Evolutionary conservation across 2,888 invertebrate species (phyloP).

Genomic region (Plebejus anna): DNA sequence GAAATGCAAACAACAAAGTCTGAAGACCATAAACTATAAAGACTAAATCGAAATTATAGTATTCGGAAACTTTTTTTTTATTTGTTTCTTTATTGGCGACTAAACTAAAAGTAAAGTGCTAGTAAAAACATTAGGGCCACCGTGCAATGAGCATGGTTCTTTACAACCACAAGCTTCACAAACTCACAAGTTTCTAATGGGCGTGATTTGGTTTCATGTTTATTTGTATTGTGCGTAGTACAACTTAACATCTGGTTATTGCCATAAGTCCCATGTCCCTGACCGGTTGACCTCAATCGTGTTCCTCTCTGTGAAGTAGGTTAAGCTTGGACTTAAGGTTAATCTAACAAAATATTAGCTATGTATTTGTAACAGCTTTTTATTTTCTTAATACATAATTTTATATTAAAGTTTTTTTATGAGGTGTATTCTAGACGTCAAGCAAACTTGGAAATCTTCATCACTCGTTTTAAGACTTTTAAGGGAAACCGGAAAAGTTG

Average conservation of each 20-base stretch:
- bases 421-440: too few relatives aligned
- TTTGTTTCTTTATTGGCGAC: too few relatives aligned
- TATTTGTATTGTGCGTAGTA: slow-evolving; percentile 1
- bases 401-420: not conserved
- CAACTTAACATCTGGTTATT: slow-evolving; percentile 13
- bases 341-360: not conserved
- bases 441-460: too few relatives aligned
- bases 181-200: slow-evolving; percentile 6
- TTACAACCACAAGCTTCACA: not conserved
- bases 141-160: not conserved
- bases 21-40: too few relatives aligned
- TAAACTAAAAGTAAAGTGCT: too few relatives aligned
- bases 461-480: too few relatives aligned
- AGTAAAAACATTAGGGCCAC: not conserved
- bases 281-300: not conserved
- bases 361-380: not conserved
- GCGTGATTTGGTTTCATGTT: slow-evolving; percentile 7
- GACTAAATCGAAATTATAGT: too few relatives aligned
- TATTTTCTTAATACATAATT: not conserved
- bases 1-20: too few relatives aligned
- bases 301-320: slow-evolving; percentile 1
- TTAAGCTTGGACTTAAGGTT: not conserved
- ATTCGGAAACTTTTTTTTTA: too few relatives aligned
- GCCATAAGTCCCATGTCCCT: slow-evolving; percentile 10
- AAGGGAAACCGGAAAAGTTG: too few relatives aligned